Base-by-base conservation (phyloP, 1,140 invertebrate genomes). In the Ostrea denselamellosa region DNA sequence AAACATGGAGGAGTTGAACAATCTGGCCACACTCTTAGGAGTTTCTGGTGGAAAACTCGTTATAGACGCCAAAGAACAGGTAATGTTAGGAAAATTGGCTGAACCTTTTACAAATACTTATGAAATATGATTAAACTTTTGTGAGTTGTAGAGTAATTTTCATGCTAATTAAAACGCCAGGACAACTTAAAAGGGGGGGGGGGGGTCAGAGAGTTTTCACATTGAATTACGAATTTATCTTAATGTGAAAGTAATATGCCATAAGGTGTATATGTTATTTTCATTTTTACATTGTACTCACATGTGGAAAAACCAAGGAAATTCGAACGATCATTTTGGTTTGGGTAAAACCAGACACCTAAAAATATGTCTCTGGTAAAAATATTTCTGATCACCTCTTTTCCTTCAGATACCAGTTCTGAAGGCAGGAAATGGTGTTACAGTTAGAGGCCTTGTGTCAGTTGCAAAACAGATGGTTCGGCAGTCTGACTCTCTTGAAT, bases 391-490 rank as follows among this genome's bases (percentile, higher is more conserved):
- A 44, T 1, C 5, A 44, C 34, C 52, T 83, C 82, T 68, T 86
- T 34, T 68, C 44, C 89, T 88, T 65, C 84, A 92, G 91, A 88
- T 90, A 14, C 90, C 90, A 83, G 90, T 91, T 14, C 85, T 90
- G 81, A 92, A 92, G 86, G 89, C 87, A 34, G 90, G 91, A 82
- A 90, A 90, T 87, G 90, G 90, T 0, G 89, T 88, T 1, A 90
- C 88, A 58, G 56, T 88, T 4, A 89, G 82, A 83, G 91, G 91
- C 14, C 87, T 91, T 68, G 17, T 87, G 0, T 89, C 91, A 53
- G 89, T 92, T 54, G 85, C 90, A 14, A 92, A 91, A 53, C 86
- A 90, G 83, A 77, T 92, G 8, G 86, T 85, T 52, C 87, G 90
- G 87, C 82, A 83, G 34, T 86, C 82, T 9, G 44, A 83, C n/a